These are phyloP conservation scores for Hyperoplus immaculatus DNA, from an alignment of 2,797 vertebrate species.

Conservation along the genomic window DNA sequence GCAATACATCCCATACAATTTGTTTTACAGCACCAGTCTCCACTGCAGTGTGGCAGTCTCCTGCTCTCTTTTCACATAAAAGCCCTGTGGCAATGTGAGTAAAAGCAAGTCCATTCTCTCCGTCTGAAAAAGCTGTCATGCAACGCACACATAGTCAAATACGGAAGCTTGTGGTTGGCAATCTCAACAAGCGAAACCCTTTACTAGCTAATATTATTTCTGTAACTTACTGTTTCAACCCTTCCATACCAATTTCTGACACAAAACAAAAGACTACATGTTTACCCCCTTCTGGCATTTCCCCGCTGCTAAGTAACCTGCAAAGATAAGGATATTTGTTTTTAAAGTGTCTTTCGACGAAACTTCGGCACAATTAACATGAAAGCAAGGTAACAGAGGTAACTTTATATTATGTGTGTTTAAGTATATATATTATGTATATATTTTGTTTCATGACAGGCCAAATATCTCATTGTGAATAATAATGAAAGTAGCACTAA, in stretches of 20 bases:
- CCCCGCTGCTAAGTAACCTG: neutral
- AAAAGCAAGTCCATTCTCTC: slow-evolving; percentile 53
- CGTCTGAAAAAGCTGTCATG: slow-evolving; percentile 39
- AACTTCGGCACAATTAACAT: neutral
- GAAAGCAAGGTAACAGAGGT: neutral
- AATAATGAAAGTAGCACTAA: neutral
- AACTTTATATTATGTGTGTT: neutral
- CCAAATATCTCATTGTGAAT: neutral
- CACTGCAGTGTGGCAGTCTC: slow-evolving; percentile 40
- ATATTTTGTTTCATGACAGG: too few species aligned
- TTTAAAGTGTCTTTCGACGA: neutral
- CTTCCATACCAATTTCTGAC: neutral
- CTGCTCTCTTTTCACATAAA: slow-evolving; percentile 52
- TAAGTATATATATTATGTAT: too few species aligned
- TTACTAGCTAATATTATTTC: slow-evolving; percentile 25
- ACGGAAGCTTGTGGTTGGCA: slow-evolving; percentile 19
- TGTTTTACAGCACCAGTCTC: slow-evolving; percentile 45
- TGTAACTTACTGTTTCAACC: slow-evolving; percentile 9
- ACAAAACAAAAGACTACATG: neutral
- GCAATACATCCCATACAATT: slow-evolving; percentile 54
- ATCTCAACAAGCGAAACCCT: slow-evolving; percentile 18
- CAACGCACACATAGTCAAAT: slow-evolving; percentile 52
- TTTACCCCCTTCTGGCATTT: neutral
- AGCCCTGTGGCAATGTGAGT: slow-evolving; percentile 43
- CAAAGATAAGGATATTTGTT: neutral